phyloP scores from a whole-genome alignment of 2,113 vertebrate species.

The Petrocephalus zakoni region DNA sequence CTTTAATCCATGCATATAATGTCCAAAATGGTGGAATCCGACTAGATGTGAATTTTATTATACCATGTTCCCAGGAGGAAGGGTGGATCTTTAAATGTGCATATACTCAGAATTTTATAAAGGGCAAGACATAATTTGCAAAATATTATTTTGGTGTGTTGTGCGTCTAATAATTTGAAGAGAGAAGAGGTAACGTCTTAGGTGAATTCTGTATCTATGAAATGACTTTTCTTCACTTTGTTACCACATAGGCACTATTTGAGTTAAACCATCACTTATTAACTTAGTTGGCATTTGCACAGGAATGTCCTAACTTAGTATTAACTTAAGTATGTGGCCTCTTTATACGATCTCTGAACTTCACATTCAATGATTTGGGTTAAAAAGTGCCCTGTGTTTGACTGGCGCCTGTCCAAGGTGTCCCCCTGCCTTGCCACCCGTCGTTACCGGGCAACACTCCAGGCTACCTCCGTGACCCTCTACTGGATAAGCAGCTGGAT shows the following conservation, averaged over 20 bases:
- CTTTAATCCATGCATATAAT: conserved; percentile 6
- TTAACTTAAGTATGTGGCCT: background rate
- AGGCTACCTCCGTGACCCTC: background rate
- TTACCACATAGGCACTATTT: background rate
- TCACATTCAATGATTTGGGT: background rate
- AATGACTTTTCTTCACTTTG: background rate
- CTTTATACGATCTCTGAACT: background rate
- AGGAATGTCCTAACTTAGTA: background rate
- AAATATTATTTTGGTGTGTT: background rate
- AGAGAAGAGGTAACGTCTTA: background rate
- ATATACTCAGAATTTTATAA: conserved; percentile 5
- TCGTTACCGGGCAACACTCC: background rate
- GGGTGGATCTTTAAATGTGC: background rate
- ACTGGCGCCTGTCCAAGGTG: background rate
- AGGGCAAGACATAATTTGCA: background rate
- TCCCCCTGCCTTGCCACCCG: background rate
- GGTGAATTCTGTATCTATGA: background rate
- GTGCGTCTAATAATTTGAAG: background rate
- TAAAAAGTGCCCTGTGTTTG: background rate
- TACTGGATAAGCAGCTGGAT: background rate
- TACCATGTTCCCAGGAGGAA: background rate
- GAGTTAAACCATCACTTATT: background rate
- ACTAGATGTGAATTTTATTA: background rate
- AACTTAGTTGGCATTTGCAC: background rate
- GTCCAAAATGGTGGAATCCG: conserved; percentile 5